Conservation (phyloP, 2,888 invertebrate species). For the Amphipyra tragopoginis region DNA sequence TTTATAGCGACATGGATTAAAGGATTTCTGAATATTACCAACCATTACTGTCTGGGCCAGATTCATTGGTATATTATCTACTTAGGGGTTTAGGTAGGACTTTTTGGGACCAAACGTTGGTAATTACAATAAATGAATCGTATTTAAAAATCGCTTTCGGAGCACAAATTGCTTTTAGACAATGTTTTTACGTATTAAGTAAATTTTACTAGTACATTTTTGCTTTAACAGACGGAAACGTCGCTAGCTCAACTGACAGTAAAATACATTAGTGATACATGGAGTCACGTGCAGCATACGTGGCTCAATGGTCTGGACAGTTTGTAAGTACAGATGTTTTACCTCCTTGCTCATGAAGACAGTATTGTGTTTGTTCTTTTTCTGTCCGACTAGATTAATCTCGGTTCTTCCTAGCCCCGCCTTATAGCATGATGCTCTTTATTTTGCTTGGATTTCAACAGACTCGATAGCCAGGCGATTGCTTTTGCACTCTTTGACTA, state of each 20-base stretch:
- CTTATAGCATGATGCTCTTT: too few relatives aligned
- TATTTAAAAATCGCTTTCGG: constrained; percentile 20
- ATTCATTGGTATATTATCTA: constrained; percentile 52
- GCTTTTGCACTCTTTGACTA: too few relatives aligned
- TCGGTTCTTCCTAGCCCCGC: not conserved
- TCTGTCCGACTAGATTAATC: constrained; percentile 24
- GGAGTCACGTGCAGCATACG: constrained; percentile 21
- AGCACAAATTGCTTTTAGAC: constrained; percentile 10
- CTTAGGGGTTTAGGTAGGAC: constrained; percentile 33
- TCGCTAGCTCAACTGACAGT: not conserved
- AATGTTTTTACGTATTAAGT: constrained; percentile 4
- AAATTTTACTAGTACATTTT: not conserved
- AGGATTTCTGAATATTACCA: constrained; percentile 49
- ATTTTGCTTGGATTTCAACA: too few relatives aligned
- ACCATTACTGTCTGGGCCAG: constrained; percentile 27
- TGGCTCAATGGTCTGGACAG: constrained; percentile 31
- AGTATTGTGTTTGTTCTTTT: constrained; percentile 29
- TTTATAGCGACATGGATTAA: constrained; percentile 44
- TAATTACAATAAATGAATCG: constrained; percentile 38
- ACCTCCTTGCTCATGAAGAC: constrained; percentile 18
- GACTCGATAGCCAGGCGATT: too few relatives aligned
- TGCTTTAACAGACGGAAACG: not conserved
- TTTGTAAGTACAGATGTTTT: constrained; percentile 27
- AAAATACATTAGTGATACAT: not conserved
- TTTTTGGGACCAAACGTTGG: constrained; percentile 37